phyloP scores from a whole-genome alignment of 2,113 vertebrate species.

The Silurus glanis region DNA sequence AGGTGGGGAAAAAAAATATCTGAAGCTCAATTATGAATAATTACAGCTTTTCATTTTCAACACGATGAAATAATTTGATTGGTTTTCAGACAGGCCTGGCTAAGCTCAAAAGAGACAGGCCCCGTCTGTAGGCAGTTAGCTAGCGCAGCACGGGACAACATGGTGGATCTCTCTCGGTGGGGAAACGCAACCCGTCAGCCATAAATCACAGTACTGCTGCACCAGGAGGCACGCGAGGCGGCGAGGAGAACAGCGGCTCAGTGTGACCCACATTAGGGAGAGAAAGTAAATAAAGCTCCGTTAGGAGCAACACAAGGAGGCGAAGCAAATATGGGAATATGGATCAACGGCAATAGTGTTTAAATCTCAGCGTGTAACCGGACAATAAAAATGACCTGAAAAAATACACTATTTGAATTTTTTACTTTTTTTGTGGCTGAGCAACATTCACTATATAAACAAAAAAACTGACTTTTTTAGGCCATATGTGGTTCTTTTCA shows the following conservation, averaged over 20 bases:
- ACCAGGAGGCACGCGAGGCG: conserved; percentile 78
- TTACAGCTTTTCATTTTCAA: conserved; percentile 98
- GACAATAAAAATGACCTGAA: too few relatives aligned
- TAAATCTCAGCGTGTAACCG: neutral
- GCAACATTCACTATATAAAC: too few relatives aligned
- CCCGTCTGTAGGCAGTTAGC: conserved; percentile 92
- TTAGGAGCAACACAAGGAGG: conserved; percentile 46
- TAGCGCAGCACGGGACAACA: conserved; percentile 86
- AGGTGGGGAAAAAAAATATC: conserved; percentile 72
- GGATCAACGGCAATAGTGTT: neutral
- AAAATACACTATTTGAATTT: neutral
- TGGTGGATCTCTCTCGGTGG: conserved; percentile 74
- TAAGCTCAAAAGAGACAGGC: conserved; percentile 96
- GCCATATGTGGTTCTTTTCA: too few relatives aligned
- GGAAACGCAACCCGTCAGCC: conserved; percentile 72
- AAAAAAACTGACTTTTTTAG: too few relatives aligned
- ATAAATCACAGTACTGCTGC: conserved; percentile 86
- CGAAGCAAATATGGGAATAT: neutral
- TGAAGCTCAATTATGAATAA: conserved; percentile 99
- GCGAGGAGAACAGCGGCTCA: conserved; percentile 71
- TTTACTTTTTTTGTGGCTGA: too few relatives aligned
- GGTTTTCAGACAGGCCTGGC: conserved; percentile 94
- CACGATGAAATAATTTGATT: conserved; percentile 99
- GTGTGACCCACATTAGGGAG: conserved; percentile 72
- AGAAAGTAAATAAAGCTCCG: conserved; percentile 79